Conservation (phyloP, 37 sponge, comb jelly and placozoan genomes). For the Hormiphora californensis region DNA sequence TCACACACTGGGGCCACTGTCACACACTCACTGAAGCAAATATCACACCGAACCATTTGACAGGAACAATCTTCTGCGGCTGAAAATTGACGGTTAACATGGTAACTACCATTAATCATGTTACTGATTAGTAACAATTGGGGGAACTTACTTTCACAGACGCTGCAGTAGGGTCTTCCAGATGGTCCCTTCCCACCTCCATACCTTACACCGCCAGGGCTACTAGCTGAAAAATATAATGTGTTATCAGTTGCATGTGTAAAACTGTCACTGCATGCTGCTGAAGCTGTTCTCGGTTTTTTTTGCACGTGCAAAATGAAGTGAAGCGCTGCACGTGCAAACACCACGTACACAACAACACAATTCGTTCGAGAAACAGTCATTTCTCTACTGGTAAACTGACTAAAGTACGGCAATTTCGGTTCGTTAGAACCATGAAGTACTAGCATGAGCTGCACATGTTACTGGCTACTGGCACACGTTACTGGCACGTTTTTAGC, state of each 20-base stretch:
- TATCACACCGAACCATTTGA: too few relatives aligned
- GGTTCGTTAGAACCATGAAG: background rate
- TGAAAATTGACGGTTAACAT: background rate
- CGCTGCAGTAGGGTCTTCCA: constrained; percentile 38
- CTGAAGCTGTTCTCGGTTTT: too few relatives aligned
- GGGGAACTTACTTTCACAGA: constrained; percentile 54
- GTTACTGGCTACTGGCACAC: background rate
- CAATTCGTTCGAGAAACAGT: background rate
- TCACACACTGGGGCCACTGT: too few relatives aligned
- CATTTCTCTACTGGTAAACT: background rate
- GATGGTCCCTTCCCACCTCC: background rate
- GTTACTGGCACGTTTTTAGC: background rate
- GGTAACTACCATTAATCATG: too few relatives aligned
- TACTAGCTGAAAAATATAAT: background rate
- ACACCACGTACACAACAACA: background rate
- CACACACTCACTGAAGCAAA: too few relatives aligned
- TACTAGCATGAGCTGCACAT: background rate
- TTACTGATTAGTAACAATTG: too few relatives aligned
- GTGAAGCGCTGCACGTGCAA: too few relatives aligned
- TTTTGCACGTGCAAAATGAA: too few relatives aligned
- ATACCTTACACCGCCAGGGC: constrained; percentile 25
- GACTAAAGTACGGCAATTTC: background rate
- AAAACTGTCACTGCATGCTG: too few relatives aligned
- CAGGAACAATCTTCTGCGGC: background rate
- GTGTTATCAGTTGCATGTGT: background rate